Base-by-base conservation (phyloP, 53 echinoderm and acorn worm species). In the Echinarachnius parma region DNA sequence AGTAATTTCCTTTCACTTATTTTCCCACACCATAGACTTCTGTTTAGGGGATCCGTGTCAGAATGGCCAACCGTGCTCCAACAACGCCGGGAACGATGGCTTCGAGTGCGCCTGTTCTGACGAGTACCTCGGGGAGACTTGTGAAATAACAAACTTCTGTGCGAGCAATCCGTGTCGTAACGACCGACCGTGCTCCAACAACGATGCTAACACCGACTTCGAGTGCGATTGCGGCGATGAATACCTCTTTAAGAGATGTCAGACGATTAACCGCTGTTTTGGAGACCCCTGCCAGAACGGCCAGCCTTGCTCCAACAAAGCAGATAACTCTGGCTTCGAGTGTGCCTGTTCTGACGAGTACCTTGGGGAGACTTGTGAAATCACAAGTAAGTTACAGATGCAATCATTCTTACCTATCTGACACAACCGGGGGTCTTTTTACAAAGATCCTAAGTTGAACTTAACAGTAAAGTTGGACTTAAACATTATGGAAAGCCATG, bases 161-260 rank as follows among this genome's bases (percentile, higher is more conserved):
- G 34, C 35, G 18, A 28, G 23, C 16, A 54, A 29, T 16, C 45
- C 74, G 4, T 72, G 74, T 29, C 55, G 57, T 22, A 72, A 72
- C 45, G n/a, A 37, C 0, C 37, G 56, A 10, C 58, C 74, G 0
- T 72, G 74, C 19, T 34, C 35, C 2, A 72, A 72, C 44, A 72
- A 57, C n/a, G 25, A 20, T 23, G 74, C 21, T n/a, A 72, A 72
- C 34, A 56, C 26, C 37, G 55, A 45, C 46, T 72, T 72, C 29
- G 55, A 54, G 55, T 72, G 74, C 28, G 74, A 72, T 28, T 72
- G 74, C 16, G 74, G 56, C 23, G 57, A 37, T 13, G 56, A 57
- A 21, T 72, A 37, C 37, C 39, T 56, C 14, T 55, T 55, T 15
- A 34, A 34, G 15, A 21, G 72, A 2, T 72, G 72, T 34, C 42